Evolutionary conservation across 2,113 vertebrate genomes (phyloP).

Genomic region (Prionailurus viverrinus): DNA sequence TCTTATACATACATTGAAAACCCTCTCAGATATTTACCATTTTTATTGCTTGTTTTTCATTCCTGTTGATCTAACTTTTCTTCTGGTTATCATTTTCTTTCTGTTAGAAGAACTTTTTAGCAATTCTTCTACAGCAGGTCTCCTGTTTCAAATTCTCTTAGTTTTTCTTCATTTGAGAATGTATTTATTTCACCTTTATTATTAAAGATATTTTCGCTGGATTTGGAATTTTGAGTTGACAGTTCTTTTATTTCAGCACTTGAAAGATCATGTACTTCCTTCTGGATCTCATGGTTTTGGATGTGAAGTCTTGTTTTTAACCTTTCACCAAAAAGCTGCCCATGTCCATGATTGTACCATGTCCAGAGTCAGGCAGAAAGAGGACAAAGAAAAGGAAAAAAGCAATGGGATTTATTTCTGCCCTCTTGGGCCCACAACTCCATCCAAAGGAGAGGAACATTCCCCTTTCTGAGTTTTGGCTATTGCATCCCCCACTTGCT

Average conservation of each 20-base stretch:
- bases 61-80: background rate
- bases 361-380: background rate
- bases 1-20: background rate
- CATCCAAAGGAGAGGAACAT: background rate
- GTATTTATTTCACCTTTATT: background rate
- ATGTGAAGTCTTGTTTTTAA: background rate
- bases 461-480: background rate
- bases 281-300: background rate
- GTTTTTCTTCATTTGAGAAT: background rate
- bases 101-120: background rate
- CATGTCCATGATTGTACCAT: background rate
- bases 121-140: background rate
- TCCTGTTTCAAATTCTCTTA: background rate
- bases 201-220: background rate
- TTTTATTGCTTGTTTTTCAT: background rate
- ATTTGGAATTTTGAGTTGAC: background rate
- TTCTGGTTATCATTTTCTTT: background rate
- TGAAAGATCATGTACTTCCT: background rate
- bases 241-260: background rate
- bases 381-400: background rate
- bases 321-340: background rate
- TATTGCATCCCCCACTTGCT: background rate
- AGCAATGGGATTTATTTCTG: background rate
- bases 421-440: background rate
- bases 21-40: background rate